Base-by-base conservation (phyloP, 2,113 vertebrate species). In the Chascanopsetta lugubris region DNA sequence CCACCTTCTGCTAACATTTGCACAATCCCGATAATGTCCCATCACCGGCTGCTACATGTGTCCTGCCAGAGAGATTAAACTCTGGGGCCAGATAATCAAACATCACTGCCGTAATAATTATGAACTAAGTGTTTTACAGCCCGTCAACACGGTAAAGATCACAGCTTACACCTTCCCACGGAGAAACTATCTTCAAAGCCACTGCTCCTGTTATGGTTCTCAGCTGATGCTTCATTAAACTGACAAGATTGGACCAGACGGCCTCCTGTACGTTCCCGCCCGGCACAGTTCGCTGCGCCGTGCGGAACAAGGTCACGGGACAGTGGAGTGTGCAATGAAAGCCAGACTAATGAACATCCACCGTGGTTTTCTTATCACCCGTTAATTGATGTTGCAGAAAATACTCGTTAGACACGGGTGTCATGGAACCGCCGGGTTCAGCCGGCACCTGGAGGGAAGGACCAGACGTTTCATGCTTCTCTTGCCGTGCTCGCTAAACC, bases 401-500 rank as follows among this genome's bases (percentile, higher is more conserved):
- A 36, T 4, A 4, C 34, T 36, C 12, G 12, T 36, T 13, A 13
- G 34, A 36, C 11, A 36, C 34, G n/a, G n/a, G n/a, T n/a, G n/a
- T n/a, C n/a, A n/a, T n/a, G n/a, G n/a, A n/a, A n/a, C n/a, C n/a
- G n/a, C n/a, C n/a, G n/a, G n/a, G n/a, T n/a, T n/a, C n/a, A n/a
- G n/a, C n/a, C n/a, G n/a, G n/a, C n/a, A n/a, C n/a, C n/a, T n/a
- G n/a, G n/a, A n/a, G n/a, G n/a, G n/a, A n/a, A n/a, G n/a, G n/a
- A n/a, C n/a, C n/a, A n/a, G n/a, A n/a, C n/a, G n/a, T n/a, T n/a
- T n/a, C n/a, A n/a, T n/a, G n/a, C n/a, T n/a, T n/a, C n/a, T n/a
- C n/a, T n/a, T n/a, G 6, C 57, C 45, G 50, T 40, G 42, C 72
- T 61, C 46, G 38, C 55, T 50, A 61, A 48, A 12, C 25, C 46